A percentile compares a stretch with the other conserved stretches of the same genome.
Conservation (phyloP, 2,113 vertebrate genomes). For the Aphyosemion australe region DNA sequence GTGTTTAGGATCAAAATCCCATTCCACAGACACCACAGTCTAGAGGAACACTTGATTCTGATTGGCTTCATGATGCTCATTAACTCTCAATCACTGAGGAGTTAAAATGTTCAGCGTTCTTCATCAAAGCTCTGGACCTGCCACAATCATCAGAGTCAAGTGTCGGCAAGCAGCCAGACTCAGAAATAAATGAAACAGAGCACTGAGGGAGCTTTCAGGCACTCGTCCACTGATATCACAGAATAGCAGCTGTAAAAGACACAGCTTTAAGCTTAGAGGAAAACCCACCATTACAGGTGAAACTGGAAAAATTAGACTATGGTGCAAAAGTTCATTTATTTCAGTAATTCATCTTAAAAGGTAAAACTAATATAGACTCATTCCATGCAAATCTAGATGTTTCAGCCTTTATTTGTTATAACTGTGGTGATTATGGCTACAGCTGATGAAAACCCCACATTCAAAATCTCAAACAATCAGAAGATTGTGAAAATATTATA, state of each 20-base stretch:
- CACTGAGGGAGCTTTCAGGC: not conserved
- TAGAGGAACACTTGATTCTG: not conserved
- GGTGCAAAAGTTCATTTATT: too few relatives aligned
- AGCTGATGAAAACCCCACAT: too few relatives aligned
- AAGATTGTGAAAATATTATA: too few relatives aligned
- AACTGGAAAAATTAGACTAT: too few relatives aligned
- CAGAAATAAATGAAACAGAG: not conserved
- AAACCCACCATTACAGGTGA: too few relatives aligned
- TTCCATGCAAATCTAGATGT: too few relatives aligned
- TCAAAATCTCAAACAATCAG: too few relatives aligned
- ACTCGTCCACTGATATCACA: not conserved
- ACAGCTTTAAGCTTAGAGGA: not conserved
- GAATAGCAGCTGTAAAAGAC: not conserved
- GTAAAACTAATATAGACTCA: too few relatives aligned
- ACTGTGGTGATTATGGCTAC: too few relatives aligned
- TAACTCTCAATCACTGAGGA: not conserved
- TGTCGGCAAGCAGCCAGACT: not conserved
- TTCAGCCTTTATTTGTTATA: too few relatives aligned
- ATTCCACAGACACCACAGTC: not conserved
- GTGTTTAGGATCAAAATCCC: not conserved
- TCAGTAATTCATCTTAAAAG: too few relatives aligned
- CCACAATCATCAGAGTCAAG: not conserved
- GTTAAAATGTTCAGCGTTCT: not conserved
- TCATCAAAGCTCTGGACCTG: not conserved
- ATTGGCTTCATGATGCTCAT: not conserved